phyloP scores from a whole-genome alignment of 2,888 invertebrate genomes.

The Nymphalis polychloros region DNA sequence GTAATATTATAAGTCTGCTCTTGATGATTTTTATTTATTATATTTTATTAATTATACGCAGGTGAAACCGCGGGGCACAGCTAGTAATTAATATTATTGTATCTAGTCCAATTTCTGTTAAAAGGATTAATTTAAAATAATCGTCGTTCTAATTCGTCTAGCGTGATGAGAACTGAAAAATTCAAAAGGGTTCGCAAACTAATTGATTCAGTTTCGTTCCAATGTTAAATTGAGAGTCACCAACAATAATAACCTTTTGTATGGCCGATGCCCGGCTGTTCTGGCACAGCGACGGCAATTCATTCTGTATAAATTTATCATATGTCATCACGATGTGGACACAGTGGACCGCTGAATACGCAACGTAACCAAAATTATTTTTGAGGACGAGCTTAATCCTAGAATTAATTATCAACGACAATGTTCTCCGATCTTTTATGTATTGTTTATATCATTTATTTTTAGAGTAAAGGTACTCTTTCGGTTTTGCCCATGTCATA shows the following conservation, averaged over 20 bases:
- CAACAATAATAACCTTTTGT: conserved; percentile 34
- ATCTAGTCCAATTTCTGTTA: not conserved
- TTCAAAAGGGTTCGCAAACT: conserved; percentile 42
- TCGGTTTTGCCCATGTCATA: not conserved
- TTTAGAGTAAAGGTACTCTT: not conserved
- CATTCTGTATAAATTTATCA: conserved; percentile 36
- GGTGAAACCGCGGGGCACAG: no score
- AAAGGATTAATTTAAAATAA: not conserved
- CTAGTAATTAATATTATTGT: not conserved
- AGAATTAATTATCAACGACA: conserved; percentile 19
- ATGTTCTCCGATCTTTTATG: not conserved
- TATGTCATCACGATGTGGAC: conserved; percentile 34
- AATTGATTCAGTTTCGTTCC: conserved; percentile 26
- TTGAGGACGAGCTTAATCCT: conserved; percentile 26
- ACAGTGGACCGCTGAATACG: conserved; percentile 30
- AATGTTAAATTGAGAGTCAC: conserved; percentile 29
- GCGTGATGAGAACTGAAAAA: conserved; percentile 13
- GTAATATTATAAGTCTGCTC: no score
- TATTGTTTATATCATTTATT: conserved; percentile 2
- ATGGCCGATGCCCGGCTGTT: conserved; percentile 8
- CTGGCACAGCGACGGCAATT: conserved; percentile 26
- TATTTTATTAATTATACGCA: no score
- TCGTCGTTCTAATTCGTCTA: not conserved
- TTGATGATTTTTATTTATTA: no score
- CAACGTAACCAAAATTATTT: conserved; percentile 29